phyloP scores from a whole-genome alignment of 2,797 vertebrate species.

The Natrix natrix region DNA sequence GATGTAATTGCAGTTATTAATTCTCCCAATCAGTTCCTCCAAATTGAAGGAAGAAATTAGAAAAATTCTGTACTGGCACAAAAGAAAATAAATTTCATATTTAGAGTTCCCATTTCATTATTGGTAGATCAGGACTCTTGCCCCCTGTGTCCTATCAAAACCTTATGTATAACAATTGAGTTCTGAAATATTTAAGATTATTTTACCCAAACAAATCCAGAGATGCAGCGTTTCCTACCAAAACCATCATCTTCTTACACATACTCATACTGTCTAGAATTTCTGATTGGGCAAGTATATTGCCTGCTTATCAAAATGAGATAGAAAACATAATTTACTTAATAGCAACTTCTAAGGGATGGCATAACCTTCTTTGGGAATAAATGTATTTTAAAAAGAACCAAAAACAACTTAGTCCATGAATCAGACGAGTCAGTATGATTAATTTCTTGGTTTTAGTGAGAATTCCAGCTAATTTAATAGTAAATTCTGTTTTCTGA shows the following conservation, averaged over 20 bases:
- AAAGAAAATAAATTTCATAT: constrained; percentile 28
- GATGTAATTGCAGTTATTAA: constrained; percentile 40
- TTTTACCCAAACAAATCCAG: constrained; percentile 15
- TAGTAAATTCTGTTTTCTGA: constrained; percentile 79
- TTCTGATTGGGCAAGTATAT: constrained; percentile 7
- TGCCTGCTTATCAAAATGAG: constrained; percentile 1
- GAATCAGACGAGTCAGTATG: background rate
- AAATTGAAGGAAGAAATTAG: constrained; percentile 20
- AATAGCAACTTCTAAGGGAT: background rate
- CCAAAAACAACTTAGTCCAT: constrained; percentile 2
- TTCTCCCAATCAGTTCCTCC: background rate
- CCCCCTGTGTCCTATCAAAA: background rate
- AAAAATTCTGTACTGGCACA: constrained; percentile 21
- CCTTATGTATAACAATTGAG: background rate
- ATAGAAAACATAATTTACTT: fast-evolving
- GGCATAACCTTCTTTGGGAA: background rate
- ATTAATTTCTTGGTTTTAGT: background rate
- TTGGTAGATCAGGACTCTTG: constrained; percentile 18
- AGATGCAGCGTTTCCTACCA: background rate
- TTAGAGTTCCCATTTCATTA: background rate
- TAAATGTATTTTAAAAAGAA: constrained; percentile 12
- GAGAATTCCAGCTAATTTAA: background rate
- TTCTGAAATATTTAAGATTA: background rate
- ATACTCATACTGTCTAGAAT: background rate
- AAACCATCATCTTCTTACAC: background rate